A percentile compares a stretch with the other conserved stretches of the same genome.
Conservation (phyloP, 2,797 vertebrate species). For the Ctenopoma multispine region DNA sequence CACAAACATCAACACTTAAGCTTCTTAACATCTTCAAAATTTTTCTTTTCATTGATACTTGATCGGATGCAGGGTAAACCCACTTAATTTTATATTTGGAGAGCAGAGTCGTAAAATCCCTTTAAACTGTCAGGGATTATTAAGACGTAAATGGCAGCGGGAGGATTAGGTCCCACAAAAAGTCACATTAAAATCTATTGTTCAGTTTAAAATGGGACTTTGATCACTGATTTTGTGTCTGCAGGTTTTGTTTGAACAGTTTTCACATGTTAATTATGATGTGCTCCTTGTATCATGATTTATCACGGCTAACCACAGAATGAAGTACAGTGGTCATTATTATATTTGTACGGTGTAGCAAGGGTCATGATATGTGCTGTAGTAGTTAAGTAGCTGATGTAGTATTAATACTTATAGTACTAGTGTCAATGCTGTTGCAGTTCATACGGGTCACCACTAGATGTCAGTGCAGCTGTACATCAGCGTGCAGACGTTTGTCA, state of each 20-base stretch:
- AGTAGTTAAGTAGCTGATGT: too few species aligned
- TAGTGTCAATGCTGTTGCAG: background rate
- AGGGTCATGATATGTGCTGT: too few species aligned
- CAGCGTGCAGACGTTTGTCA: background rate
- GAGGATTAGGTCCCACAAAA: background rate
- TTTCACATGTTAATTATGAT: too few species aligned
- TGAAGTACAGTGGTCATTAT: too few species aligned
- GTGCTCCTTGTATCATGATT: too few species aligned
- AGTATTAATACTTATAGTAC: too few species aligned
- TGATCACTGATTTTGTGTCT: background rate
- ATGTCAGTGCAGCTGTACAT: slow-evolving; percentile 46
- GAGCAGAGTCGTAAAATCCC: background rate
- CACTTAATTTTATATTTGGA: background rate
- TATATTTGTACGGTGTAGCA: too few species aligned
- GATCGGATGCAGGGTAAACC: background rate
- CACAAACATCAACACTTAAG: slow-evolving; percentile 40
- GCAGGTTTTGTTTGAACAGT: too few species aligned
- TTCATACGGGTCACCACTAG: slow-evolving; percentile 10
- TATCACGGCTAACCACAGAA: too few species aligned
- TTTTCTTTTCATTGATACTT: slow-evolving; percentile 16
- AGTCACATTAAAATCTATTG: background rate
- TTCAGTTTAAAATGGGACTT: background rate
- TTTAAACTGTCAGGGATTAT: background rate
- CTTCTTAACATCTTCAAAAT: slow-evolving; percentile 25
- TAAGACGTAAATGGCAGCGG: background rate